phyloP scores from a whole-genome alignment of 35 echinoderm and acorn worm genomes.

The Ophiothrix spiculata region DNA sequence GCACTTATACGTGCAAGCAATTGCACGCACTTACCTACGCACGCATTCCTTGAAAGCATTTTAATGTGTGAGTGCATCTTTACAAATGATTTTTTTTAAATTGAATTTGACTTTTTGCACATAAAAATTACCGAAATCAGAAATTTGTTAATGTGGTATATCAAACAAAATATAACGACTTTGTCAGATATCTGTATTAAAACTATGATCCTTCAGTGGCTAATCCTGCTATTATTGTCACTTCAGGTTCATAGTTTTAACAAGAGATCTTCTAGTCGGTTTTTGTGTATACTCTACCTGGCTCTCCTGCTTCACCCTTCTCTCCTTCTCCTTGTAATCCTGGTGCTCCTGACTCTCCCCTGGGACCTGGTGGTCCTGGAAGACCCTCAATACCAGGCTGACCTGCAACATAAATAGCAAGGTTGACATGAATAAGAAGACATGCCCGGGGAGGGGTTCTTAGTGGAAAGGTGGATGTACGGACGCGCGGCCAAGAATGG shows the following conservation, averaged over 20 bases:
- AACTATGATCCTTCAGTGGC: background rate
- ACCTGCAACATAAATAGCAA: conserved; percentile 28
- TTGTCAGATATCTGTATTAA: background rate
- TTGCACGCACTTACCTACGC: too few species aligned
- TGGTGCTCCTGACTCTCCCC: conserved; percentile 33
- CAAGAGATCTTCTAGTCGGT: too few species aligned
- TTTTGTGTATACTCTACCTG: conserved; percentile 45
- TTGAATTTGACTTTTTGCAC: too few species aligned
- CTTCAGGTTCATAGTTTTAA: background rate
- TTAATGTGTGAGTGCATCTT: too few species aligned
- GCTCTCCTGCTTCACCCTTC: conserved; percentile 57
- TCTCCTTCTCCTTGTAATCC: conserved; percentile 63
- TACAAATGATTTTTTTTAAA: too few species aligned
- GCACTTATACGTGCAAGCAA: too few species aligned
- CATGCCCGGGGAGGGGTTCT: too few species aligned
- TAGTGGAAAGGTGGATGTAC: too few species aligned
- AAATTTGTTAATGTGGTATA: too few species aligned
- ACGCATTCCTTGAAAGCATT: too few species aligned
- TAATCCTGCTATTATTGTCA: background rate
- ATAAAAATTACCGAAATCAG: too few species aligned
- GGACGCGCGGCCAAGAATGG: too few species aligned
- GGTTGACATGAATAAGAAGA: background rate
- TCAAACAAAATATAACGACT: background rate
- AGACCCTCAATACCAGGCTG: conserved; percentile 49
- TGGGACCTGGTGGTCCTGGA: conserved; percentile 37